Evolutionary conservation across 2,888 invertebrate genomes (phyloP), one percentile per base, ranked within the genome.

Genomic region (Agonum fuliginosum): DNA sequence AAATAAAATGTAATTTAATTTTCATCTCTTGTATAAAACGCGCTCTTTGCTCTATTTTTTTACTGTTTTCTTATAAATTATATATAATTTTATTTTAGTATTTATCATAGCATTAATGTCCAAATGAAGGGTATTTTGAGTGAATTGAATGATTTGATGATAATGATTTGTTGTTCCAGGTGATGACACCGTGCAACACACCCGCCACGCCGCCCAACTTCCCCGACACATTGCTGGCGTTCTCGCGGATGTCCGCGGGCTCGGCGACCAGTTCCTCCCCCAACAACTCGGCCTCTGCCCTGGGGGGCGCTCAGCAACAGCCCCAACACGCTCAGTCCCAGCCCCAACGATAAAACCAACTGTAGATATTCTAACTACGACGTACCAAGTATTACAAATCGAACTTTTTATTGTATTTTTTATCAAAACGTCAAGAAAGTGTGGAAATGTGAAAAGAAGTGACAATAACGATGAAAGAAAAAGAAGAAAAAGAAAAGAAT

Each of bases 201-300:
- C 97, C 97, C 71, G 97, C 97, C 69, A 97, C 97, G 62, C 97
- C 97, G 58, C 97, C 97, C 30, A 97, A 96, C 87, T 97, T 97
- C 85, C 97, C 97, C 2, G 97, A 97, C 85, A 94, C 97, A 22
- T 88, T 97, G 80, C 89, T 95, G 80, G 96, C 96, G 72, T 95
- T 97, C 86, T 95, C 96, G 8, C 94, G 96, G 85, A 90, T 97
- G 89, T 95, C 95, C 20, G 94, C 96, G 72, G 89, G 90, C 51
- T 91, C 91, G 65, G 88, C 88, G 81, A 88, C 87, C 77, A 88
- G 88, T 41, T 87, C 87, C 43, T 83, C 88, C 82, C 87, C 90
- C 78, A 88, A 89, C 81, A 89, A 89, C 0, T 86, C 87, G 80
- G 85, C 85, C 78, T 86, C 86, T 79, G 58, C 27, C 6, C 17